These are phyloP conservation scores for Hylia prasina DNA, from an alignment of 2,113 vertebrate species.

Conservation along the genomic window DNA sequence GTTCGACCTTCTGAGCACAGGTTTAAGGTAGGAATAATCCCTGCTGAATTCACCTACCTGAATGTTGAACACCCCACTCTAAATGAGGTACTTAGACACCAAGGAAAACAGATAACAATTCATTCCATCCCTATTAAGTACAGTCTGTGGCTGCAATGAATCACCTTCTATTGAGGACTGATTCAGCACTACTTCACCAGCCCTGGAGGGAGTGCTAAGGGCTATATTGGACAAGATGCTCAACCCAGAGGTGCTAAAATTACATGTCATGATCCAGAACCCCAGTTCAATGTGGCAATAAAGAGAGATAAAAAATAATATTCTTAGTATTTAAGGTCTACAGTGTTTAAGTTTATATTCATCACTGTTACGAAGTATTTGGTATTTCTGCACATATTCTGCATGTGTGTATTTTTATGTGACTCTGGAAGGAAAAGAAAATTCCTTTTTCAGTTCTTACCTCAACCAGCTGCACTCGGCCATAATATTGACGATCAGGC, in stretches of 20 bases:
- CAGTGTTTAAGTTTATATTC: background rate
- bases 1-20: background rate
- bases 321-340: background rate
- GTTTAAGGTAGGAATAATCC: background rate
- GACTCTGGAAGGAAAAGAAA: background rate
- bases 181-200: background rate
- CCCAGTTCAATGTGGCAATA: background rate
- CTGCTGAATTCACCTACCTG: background rate
- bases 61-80: background rate
- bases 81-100: background rate
- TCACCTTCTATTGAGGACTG: background rate
- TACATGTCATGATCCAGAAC: background rate
- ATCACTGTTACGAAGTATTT: background rate
- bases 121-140: background rate
- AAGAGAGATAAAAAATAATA: background rate
- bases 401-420: background rate
- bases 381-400: background rate
- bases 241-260: background rate
- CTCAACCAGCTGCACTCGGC: constrained; percentile 85
- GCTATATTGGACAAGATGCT: background rate
- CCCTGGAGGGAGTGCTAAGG: background rate
- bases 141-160: background rate
- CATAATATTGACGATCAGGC: constrained; percentile 83
- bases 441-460: constrained; percentile 62
- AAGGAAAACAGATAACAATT: background rate